These are phyloP conservation scores for Trididemnum nubilum DNA, from an alignment of 23 tunicate species.

Conservation along the genomic window DNA sequence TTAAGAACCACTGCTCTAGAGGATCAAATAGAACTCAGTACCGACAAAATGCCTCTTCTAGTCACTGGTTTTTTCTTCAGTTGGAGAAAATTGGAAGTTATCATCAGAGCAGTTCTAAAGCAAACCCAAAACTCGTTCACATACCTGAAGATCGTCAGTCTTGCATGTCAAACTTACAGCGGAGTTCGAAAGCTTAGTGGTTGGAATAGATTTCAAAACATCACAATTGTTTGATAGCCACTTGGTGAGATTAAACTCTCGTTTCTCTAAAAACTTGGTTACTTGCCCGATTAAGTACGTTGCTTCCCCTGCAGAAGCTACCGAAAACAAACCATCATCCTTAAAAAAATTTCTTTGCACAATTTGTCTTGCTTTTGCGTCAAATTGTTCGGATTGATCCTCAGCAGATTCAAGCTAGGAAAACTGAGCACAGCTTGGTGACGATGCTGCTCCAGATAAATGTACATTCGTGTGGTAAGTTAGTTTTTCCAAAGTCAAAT, in stretches of 20 bases:
- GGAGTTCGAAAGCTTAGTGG: not conserved
- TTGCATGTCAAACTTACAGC: not conserved
- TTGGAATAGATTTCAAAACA: not conserved
- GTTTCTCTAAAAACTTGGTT: not conserved
- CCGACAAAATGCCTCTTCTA: not conserved
- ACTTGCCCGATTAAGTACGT: not conserved
- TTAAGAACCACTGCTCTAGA: not conserved
- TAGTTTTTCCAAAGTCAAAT: not conserved
- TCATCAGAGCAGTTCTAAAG: not conserved
- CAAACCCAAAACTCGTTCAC: not conserved
- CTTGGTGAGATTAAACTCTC: not conserved
- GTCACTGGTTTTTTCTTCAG: not conserved
- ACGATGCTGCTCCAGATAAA: not conserved
- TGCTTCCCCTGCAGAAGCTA: not conserved
- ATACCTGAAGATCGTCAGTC: too few species aligned
- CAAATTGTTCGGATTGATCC: not conserved
- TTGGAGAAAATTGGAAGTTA: not conserved
- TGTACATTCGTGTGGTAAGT: not conserved
- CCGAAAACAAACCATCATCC: not conserved
- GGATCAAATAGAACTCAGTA: not conserved
- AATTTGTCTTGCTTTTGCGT: not conserved
- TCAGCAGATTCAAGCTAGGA: not conserved
- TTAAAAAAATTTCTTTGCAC: not conserved
- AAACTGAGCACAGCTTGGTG: not conserved
- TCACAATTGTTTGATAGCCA: not conserved